These are phyloP conservation scores for Drosophila greeni DNA, from an alignment of 2,888 invertebrate species.

Conservation along the genomic window DNA sequence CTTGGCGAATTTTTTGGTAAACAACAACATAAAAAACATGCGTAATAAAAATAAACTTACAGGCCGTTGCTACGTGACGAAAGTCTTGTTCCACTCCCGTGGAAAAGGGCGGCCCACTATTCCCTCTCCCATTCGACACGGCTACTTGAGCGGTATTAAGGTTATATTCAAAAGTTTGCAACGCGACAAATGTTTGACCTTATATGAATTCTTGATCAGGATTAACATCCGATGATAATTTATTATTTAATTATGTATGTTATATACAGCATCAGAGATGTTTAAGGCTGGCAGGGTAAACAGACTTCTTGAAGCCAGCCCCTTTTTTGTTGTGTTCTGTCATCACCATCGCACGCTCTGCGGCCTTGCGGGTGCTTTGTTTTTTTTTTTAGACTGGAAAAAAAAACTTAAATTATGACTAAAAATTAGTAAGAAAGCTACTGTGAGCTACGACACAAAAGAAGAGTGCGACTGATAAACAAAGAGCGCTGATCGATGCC, in stretches of 20 bases:
- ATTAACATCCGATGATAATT: not conserved
- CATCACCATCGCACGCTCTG: conserved; percentile 15
- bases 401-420: conserved; percentile 37
- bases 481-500: conserved; percentile 31
- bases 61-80: conserved; percentile 65
- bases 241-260: not conserved
- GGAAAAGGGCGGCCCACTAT: conserved; percentile 11
- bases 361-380: conserved; percentile 44
- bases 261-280: too few relatives aligned
- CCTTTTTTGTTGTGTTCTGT: conserved; percentile 14
- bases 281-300: too few relatives aligned
- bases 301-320: too few relatives aligned
- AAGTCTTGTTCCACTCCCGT: conserved; percentile 46
- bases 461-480: conserved; percentile 20
- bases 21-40: conserved; percentile 51
- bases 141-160: not conserved
- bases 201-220: not conserved
- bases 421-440: conserved; percentile 6
- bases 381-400: conserved; percentile 54
- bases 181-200: not conserved
- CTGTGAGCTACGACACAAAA: conserved; percentile 5
- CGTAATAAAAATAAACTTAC: conserved; percentile 56
- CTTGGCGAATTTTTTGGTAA: conserved; percentile 45
- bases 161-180: not conserved
- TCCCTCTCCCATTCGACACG: not conserved